A percentile compares a stretch with the other conserved stretches of the same genome.
These are phyloP conservation scores for Tigriopus californicus DNA, from an alignment of 2,888 invertebrate species.

Conservation along the genomic window DNA sequence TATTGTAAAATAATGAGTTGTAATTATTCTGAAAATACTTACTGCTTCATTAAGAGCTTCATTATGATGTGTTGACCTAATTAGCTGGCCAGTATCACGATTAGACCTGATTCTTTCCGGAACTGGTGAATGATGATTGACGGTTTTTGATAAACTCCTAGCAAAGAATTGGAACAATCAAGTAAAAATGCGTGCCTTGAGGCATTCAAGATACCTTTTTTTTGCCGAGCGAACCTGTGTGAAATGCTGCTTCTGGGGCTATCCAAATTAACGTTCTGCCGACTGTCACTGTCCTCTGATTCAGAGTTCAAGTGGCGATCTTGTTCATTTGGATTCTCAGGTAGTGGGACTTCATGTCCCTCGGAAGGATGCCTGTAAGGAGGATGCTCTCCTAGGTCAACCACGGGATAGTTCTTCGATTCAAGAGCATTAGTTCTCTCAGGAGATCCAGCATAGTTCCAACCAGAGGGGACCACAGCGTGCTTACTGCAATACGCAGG, in stretches of 20 bases:
- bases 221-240: too few relatives aligned
- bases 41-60: too few relatives aligned
- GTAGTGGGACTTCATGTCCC: constrained; percentile 15
- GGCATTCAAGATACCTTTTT: too few relatives aligned
- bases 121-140: too few relatives aligned
- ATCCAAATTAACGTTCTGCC: background rate
- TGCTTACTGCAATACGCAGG: constrained; percentile 66
- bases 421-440: constrained; percentile 11
- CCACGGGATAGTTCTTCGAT: constrained; percentile 18
- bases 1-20: too few relatives aligned
- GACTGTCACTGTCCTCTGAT: background rate
- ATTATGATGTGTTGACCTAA: too few relatives aligned
- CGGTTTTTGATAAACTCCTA: too few relatives aligned
- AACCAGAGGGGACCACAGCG: constrained; percentile 30
- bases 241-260: background rate
- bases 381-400: constrained; percentile 48
- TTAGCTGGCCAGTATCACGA: too few relatives aligned
- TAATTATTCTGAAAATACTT: too few relatives aligned
- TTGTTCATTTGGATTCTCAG: background rate
- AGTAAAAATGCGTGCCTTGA: constrained; percentile 21
- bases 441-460: constrained; percentile 44
- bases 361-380: constrained; percentile 39
- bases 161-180: too few relatives aligned
- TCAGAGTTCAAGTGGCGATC: constrained; percentile 7
- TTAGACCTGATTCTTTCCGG: too few relatives aligned